Evolutionary conservation across 1,140 invertebrate species (phyloP).

Genomic region (Cecropterus lyciades): DNA sequence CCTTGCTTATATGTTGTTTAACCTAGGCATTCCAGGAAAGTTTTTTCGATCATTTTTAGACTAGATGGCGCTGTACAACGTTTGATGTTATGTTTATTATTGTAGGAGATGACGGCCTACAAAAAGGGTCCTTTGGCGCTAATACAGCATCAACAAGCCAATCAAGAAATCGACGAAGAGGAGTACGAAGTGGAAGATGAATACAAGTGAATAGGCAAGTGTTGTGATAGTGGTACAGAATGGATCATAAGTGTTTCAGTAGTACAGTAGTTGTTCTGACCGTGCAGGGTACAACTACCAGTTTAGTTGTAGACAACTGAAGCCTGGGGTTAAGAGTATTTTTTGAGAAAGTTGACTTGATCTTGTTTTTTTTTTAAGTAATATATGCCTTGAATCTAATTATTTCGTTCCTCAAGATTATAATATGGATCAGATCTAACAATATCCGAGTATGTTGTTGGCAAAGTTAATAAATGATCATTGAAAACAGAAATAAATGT

Average conservation of each 20-base stretch:
- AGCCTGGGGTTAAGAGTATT: background rate
- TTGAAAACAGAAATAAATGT: too few species aligned
- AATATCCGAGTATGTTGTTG: too few species aligned
- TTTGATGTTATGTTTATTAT: conserved; percentile 7
- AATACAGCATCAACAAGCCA: conserved; percentile 85
- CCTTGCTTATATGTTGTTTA: too few species aligned
- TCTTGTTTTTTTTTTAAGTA: background rate
- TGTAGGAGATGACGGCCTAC: conserved; percentile 91
- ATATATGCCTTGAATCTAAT: background rate
- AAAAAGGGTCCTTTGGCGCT: conserved; percentile 88
- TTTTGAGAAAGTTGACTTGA: background rate
- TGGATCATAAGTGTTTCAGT: conserved; percentile 1
- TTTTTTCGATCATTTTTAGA: too few species aligned
- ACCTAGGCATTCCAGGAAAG: too few species aligned
- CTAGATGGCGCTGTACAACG: too few species aligned
- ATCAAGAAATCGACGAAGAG: conserved; percentile 85
- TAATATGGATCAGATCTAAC: too few species aligned
- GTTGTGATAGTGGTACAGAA: conserved; percentile 11
- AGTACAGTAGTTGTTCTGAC: background rate
- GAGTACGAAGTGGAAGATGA: conserved; percentile 73
- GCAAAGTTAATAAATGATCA: too few species aligned
- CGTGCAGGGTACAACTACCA: conserved; percentile 17
- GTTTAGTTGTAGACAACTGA: background rate
- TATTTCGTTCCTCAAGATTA: too few species aligned
- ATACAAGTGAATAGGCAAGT: conserved; percentile 55